A percentile compares a stretch with the other conserved stretches of the same genome.
Conservation (phyloP, 2,113 vertebrate species). For the Empidonax alnorum region DNA sequence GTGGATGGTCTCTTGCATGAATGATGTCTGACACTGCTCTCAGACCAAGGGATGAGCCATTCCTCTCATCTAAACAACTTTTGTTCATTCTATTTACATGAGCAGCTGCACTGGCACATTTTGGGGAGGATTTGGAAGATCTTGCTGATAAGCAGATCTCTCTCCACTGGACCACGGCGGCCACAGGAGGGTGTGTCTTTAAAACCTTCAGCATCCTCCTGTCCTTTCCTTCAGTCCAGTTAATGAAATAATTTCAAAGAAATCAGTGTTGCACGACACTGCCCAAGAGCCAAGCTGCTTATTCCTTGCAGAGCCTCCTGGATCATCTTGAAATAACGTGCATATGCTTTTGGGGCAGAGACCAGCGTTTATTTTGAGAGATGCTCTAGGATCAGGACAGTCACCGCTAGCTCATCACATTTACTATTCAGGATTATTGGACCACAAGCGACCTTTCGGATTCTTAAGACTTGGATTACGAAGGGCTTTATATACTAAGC, state of each 20-base stretch:
- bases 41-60: neutral
- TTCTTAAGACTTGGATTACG: slow-evolving; percentile 60
- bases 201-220: neutral
- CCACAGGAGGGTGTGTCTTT: neutral
- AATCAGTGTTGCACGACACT: neutral
- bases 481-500: slow-evolving; percentile 48
- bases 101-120: neutral
- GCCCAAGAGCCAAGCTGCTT: neutral
- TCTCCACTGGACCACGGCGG: neutral
- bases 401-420: slow-evolving; percentile 7
- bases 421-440: slow-evolving; percentile 46
- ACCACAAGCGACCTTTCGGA: slow-evolving; percentile 56
- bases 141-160: neutral
- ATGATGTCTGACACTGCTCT: neutral
- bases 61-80: neutral
- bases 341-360: slow-evolving; percentile 17
- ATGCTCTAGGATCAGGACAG: slow-evolving; percentile 45
- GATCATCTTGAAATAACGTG: neutral
- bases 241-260: neutral
- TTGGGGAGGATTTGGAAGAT: neutral
- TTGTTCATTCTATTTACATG: neutral
- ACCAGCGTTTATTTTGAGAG: slow-evolving; percentile 1
- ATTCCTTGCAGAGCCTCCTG: neutral
- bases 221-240: neutral
- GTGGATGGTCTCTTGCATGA: neutral